These are phyloP conservation scores for Tapirus terrestris DNA, from an alignment of 2,113 vertebrate genomes.

Conservation along the genomic window DNA sequence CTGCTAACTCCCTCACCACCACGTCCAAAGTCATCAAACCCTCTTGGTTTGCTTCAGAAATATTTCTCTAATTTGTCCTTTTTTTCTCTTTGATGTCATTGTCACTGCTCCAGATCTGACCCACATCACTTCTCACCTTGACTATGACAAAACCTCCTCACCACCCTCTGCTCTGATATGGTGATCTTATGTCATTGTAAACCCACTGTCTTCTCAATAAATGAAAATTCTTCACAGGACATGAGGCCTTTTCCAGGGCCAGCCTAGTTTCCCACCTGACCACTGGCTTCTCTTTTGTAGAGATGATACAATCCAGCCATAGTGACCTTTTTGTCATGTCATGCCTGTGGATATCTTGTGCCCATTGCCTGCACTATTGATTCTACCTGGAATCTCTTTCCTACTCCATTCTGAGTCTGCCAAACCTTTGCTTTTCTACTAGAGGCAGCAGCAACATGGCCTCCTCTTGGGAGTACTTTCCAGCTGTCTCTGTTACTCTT, in stretches of 20 bases:
- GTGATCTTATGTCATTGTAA: background rate
- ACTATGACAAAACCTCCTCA: background rate
- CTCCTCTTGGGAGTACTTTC: background rate
- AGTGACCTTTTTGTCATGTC: background rate
- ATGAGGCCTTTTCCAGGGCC: background rate
- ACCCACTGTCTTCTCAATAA: background rate
- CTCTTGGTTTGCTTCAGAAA: background rate
- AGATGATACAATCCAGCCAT: background rate
- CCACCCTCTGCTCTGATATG: background rate
- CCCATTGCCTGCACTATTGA: background rate
- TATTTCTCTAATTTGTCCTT: background rate
- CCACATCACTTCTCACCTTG: background rate
- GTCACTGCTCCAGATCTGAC: background rate
- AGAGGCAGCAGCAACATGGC: too few relatives aligned
- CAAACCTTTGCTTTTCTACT: background rate
- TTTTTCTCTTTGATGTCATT: background rate
- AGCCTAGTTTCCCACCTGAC: background rate
- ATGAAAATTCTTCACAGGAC: background rate
- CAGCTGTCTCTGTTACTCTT: background rate
- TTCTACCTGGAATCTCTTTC: background rate
- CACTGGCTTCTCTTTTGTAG: background rate
- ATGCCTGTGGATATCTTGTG: background rate
- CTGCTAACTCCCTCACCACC: background rate
- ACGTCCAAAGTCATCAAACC: fast-evolving
- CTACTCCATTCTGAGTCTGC: background rate